phyloP scores from a whole-genome alignment of 23 tunicate genomes.

The Styela plicata region DNA sequence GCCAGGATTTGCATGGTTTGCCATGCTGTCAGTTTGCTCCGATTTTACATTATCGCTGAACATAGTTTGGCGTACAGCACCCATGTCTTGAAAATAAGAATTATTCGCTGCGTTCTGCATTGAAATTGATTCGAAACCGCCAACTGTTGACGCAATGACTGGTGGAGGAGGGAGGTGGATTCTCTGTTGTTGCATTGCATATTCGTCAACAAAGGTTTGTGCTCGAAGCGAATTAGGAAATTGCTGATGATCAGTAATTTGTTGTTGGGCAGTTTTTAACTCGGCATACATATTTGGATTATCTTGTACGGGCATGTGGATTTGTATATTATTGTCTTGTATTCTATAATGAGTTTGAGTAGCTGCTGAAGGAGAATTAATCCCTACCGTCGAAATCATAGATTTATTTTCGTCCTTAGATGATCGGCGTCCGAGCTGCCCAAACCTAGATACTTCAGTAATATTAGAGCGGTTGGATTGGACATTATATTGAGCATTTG shows the following conservation, averaged over 20 bases:
- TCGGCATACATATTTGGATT: slow-evolving; percentile 10
- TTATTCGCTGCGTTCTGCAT: neutral
- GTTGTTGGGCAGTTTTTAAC: slow-evolving; percentile 14
- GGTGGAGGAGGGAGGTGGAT: slow-evolving; percentile 8
- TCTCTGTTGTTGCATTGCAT: neutral
- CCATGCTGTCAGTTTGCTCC: slow-evolving; percentile 1
- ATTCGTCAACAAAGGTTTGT: neutral
- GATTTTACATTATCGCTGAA: too few relatives aligned
- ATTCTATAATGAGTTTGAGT: slow-evolving; percentile 24
- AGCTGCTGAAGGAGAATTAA: neutral
- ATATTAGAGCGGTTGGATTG: neutral
- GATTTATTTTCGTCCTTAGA: neutral
- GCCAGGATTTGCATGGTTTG: neutral
- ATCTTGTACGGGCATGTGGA: slow-evolving; percentile 3
- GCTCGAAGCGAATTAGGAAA: neutral
- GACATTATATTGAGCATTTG: neutral
- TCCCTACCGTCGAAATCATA: neutral
- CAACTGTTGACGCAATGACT: slow-evolving; percentile 5
- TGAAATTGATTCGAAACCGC: neutral
- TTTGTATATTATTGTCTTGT: slow-evolving; percentile 4
- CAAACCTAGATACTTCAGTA: neutral
- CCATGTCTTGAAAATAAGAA: neutral
- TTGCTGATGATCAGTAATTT: slow-evolving; percentile 1
- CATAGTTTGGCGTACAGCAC: neutral
- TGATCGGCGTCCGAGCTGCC: neutral